A percentile compares a stretch with the other conserved stretches of the same genome.
Evolutionary conservation across 2,797 vertebrate species (phyloP).

Genomic region (Labeo calbasu): DNA sequence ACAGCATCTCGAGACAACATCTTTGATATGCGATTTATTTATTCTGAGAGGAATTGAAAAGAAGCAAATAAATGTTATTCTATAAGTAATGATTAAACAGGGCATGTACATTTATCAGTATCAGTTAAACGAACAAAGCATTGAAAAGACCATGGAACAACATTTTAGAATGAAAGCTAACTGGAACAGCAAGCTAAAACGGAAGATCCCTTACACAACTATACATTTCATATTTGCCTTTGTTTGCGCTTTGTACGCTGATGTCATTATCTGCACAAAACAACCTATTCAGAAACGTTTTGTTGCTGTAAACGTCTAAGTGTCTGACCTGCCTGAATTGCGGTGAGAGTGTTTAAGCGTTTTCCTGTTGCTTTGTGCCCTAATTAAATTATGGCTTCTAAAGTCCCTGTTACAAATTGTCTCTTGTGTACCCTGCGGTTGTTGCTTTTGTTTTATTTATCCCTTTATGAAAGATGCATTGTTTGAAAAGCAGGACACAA

Average conservation of each 20-base stretch:
- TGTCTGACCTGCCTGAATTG: neutral
- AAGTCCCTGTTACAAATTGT: slow-evolving; percentile 65
- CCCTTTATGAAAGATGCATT: slow-evolving; percentile 71
- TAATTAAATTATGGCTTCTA: slow-evolving; percentile 59
- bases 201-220: neutral
- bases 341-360: neutral
- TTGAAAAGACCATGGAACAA: neutral
- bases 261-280: neutral
- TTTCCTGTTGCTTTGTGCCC: slow-evolving; percentile 51
- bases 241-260: neutral
- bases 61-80: neutral
- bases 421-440: slow-evolving; percentile 58
- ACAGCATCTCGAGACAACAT: too few relatives aligned
- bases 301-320: neutral
- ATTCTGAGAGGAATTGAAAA: neutral
- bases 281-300: neutral
- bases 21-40: neutral
- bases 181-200: neutral
- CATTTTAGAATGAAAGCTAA: neutral
- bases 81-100: neutral
- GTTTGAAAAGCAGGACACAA: slow-evolving; percentile 63
- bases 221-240: neutral
- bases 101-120: neutral
- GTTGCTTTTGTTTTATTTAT: slow-evolving; percentile 67
- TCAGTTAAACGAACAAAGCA: neutral